Base-by-base conservation (phyloP, 2,113 vertebrate genomes). In the Donacobius atricapilla region DNA sequence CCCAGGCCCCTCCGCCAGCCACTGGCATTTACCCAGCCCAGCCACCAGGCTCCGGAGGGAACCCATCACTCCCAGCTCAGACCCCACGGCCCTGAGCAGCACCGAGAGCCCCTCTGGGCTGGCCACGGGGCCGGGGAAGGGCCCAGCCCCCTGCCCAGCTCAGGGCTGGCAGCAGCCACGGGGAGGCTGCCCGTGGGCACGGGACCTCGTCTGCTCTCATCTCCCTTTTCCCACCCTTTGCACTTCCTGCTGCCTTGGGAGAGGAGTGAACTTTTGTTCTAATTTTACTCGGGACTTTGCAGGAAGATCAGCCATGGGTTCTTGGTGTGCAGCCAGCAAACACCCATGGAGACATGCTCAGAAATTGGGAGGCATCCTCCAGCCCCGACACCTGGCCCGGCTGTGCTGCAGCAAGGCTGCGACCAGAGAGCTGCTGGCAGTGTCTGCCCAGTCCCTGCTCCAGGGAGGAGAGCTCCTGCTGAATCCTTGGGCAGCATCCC, bases 181-280 rank as follows among this genome's bases (percentile, higher is more conserved):
- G 70, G 50, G 83, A 82, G 13, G 56, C 61, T 86, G 57, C 1
- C 69, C 6, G 23, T 84, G 87, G 94, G 90, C 91, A 97, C 39
- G 14, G 68, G 95, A 94, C 87, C 88, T 96, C 95, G 68, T 95
- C 93, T 94, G 89, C 87, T 93, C 86, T 21, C 42, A 86, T 90
- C 69, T 97, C 69, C 45, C 57, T 93, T 94, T 96, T 92, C 95
- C 84, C 93, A 95, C 90, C 93, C 96, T 94, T 64, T 93, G 89
- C 93, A 96, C 83, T 97, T 97, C 96, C 96, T 96, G 94, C 95
- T 95, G 95, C 84, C 96, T 96, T 96, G 95, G 94, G 95, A 95
- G 95, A 96, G 50, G 94, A 96, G 79, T 93, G 96, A 97, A 97
- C 95, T 97, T 97, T 97, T 95, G 94, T 96, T 96, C 96, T 96